Percentiles rank a stretch among this genome's conserved stretches.
Conservation (phyloP, 2,113 vertebrate genomes). For the Riparia riparia region DNA sequence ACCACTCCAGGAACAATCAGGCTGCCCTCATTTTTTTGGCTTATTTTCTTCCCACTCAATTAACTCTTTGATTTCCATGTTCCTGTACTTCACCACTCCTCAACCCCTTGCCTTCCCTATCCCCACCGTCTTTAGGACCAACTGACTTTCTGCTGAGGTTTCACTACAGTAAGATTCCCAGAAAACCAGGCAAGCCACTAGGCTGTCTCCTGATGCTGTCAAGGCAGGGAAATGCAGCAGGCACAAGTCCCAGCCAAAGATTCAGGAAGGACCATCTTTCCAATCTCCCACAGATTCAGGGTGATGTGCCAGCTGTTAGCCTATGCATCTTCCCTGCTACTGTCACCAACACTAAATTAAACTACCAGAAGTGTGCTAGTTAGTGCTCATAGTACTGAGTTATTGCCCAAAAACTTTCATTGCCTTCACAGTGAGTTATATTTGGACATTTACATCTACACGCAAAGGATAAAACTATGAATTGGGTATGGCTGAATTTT, state of each 20-base stretch:
- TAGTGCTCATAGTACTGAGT: not conserved
- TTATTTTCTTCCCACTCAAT: not conserved
- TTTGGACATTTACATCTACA: not conserved
- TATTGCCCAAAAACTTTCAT: not conserved
- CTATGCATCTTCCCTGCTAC: not conserved
- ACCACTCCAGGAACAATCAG: not conserved
- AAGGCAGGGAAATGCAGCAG: not conserved
- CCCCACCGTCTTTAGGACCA: not conserved
- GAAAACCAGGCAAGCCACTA: not conserved
- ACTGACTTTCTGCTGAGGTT: not conserved
- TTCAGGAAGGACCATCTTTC: not conserved
- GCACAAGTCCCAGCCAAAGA: not conserved
- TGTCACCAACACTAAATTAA: not conserved
- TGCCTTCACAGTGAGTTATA: not conserved
- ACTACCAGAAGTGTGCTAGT: not conserved
- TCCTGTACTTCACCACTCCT: not conserved
- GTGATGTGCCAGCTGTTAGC: accelerated
- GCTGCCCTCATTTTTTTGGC: not conserved
- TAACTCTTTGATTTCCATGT: not conserved
- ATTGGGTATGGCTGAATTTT: not conserved
- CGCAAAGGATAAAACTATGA: not conserved
- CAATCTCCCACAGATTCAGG: not conserved
- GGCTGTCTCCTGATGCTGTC: not conserved
- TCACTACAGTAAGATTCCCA: not conserved
- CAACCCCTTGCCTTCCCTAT: not conserved